A percentile compares a stretch with the other conserved stretches of the same genome.
phyloP scores from a whole-genome alignment of 2,888 invertebrate species.

The Sialis fuliginosa region DNA sequence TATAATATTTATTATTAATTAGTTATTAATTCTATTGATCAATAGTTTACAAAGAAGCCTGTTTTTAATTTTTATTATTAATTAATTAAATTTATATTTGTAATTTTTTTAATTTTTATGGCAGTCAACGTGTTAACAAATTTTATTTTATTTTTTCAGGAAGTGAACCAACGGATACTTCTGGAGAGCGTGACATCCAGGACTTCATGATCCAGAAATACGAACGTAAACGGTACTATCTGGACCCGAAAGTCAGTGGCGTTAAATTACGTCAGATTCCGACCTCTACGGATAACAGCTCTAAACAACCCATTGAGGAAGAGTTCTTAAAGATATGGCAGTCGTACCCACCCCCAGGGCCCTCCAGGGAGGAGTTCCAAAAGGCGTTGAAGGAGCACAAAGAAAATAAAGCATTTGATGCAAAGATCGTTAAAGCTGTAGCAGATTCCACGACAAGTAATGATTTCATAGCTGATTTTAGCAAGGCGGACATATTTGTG shows the following conservation, averaged over 20 bases:
- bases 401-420: neutral
- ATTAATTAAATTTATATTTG: too few relatives aligned
- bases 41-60: too few relatives aligned
- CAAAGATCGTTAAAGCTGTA: neutral
- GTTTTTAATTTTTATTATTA: too few relatives aligned
- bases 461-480: conserved; percentile 50
- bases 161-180: conserved; percentile 47
- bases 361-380: neutral
- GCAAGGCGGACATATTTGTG: conserved; percentile 52
- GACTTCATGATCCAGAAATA: conserved; percentile 92
- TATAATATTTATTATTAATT: too few relatives aligned
- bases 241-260: conserved; percentile 16
- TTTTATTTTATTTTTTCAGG: conserved; percentile 9
- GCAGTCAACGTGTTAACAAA: too few relatives aligned
- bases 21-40: too few relatives aligned
- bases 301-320: neutral
- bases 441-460: conserved; percentile 4
- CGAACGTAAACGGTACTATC: conserved; percentile 66
- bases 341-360: neutral
- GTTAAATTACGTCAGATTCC: neutral
- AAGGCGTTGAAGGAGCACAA: neutral
- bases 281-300: neutral
- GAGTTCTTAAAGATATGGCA: neutral
- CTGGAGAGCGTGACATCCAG: conserved; percentile 78
- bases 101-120: too few relatives aligned